These are phyloP conservation scores for Cantharis lateralis DNA, from an alignment of 2,888 invertebrate genomes.

Conservation along the genomic window DNA sequence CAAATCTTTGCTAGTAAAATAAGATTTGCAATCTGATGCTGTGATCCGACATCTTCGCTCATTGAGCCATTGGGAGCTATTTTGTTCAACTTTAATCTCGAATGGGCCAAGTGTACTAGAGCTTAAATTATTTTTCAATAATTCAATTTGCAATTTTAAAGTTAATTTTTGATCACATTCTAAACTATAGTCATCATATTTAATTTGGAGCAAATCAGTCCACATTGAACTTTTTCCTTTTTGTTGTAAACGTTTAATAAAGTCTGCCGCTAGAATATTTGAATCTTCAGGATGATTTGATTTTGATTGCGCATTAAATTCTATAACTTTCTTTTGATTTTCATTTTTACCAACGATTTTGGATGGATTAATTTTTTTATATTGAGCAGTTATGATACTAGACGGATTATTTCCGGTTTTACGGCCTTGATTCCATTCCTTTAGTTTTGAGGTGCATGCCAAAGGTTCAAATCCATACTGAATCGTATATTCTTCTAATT, in stretches of 20 bases:
- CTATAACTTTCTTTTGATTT: neutral
- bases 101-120: neutral
- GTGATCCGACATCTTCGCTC: neutral
- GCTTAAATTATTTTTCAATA: neutral
- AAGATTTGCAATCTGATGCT: conserved; percentile 1
- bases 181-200: neutral
- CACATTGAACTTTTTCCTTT: conserved; percentile 13
- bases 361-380: neutral
- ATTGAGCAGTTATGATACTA: neutral
- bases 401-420: conserved; percentile 13
- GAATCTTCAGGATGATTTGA: neutral
- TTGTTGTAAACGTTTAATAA: conserved; percentile 2
- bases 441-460: conserved; percentile 30
- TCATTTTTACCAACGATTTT: neutral
- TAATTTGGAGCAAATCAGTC: neutral
- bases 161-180: neutral
- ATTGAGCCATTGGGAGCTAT: neutral
- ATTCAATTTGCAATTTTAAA: neutral
- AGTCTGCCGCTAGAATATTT: neutral
- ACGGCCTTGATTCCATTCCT: conserved; percentile 32
- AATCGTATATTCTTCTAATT: conserved; percentile 23
- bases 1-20: neutral
- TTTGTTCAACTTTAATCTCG: neutral
- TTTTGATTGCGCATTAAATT: neutral
- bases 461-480: conserved; percentile 18